Conservation (phyloP, 1,140 invertebrate genomes). For the Drosophila bifasciata region DNA sequence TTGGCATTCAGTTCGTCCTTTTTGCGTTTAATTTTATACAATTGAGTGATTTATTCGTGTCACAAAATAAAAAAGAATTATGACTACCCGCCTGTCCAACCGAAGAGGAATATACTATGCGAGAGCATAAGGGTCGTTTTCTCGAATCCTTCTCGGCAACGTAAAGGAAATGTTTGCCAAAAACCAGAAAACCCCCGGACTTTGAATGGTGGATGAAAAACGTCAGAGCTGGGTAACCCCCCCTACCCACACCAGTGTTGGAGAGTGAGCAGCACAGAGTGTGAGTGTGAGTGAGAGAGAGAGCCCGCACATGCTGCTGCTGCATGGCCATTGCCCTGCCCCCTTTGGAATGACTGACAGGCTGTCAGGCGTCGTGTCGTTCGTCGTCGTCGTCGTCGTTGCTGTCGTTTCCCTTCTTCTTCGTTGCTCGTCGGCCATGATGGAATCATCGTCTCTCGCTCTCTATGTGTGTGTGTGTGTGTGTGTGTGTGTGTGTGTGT, state of each 20-base stretch:
- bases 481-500: slow-evolving; percentile 17
- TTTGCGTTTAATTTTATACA: slow-evolving; percentile 83
- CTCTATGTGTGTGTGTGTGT: slow-evolving; percentile 9
- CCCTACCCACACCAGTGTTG: not conserved
- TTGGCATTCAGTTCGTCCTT: slow-evolving; percentile 55
- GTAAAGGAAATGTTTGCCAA: slow-evolving; percentile 67
- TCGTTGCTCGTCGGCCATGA: slow-evolving; percentile 68
- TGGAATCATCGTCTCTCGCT: slow-evolving; percentile 53
- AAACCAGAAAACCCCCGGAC: slow-evolving; percentile 53
- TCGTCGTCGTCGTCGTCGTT: no score
- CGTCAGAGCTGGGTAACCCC: slow-evolving; percentile 1
- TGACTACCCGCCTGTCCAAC: slow-evolving; percentile 61
- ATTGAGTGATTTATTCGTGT: slow-evolving; percentile 84
- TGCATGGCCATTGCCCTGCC: slow-evolving; percentile 63
- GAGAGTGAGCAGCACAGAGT: not conserved
- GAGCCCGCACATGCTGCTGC: slow-evolving; percentile 54
- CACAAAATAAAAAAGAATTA: slow-evolving; percentile 84
- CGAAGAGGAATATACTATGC: no score
- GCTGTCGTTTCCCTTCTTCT: slow-evolving; percentile 44
- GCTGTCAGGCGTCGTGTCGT: slow-evolving; percentile 54
- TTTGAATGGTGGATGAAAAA: slow-evolving; percentile 68
- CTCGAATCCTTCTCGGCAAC: slow-evolving; percentile 3
- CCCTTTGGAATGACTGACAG: slow-evolving; percentile 68
- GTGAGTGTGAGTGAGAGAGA: slow-evolving; percentile 16
- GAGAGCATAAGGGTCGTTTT: slow-evolving; percentile 73